Base-by-base conservation (phyloP, 2,888 invertebrate genomes). In the Saturnia japonica region DNA sequence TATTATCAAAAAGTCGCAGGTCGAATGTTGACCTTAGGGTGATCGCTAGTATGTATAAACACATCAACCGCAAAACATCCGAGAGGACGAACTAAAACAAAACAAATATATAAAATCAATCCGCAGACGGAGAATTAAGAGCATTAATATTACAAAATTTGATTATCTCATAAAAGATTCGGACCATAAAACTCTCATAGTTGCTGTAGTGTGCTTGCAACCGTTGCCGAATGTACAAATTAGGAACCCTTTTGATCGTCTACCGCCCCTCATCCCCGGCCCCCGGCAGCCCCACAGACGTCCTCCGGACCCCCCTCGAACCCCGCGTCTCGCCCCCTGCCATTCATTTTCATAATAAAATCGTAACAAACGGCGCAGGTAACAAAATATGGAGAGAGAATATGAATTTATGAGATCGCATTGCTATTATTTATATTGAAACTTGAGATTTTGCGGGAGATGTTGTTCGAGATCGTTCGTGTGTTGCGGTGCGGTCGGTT, bases 271-370 rank as follows among this genome's bases (percentile, higher is more conserved):
- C 80, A 74, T 77, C 75, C 81, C 76, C 81, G 75, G 71, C 76
- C 78, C 71, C 76, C 47, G 12, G 6, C 42, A n/a, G 16, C 75
- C 78, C 76, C 80, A 69, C 75, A 74, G 75, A 77, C 76, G 78
- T 70, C 76, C 75, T 19, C 54, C 22, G 70, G 74, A 74, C 79
- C 80, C 82, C 80, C 75, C 34, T 34, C 22, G 70, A 74, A 74
- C 79, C 80, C 82, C 80, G 34, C 34, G 34, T 34, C 75, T 81
- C 78, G 80, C 82, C 86, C 84, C 82, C 88, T 90, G 90, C 92
- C 93, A 92, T 93, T 93, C 93, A 94, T 94, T 93, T 93, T 94
- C 93, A 93, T 94, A 93, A 93, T 93, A 93, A 93, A 93, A 93
- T 93, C 91, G 93, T 90, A 93, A 93, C 93, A 92, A 93, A 93